Evolutionary conservation across 2,888 invertebrate genomes (phyloP).

Genomic region (Habroteleia sp.): DNA sequence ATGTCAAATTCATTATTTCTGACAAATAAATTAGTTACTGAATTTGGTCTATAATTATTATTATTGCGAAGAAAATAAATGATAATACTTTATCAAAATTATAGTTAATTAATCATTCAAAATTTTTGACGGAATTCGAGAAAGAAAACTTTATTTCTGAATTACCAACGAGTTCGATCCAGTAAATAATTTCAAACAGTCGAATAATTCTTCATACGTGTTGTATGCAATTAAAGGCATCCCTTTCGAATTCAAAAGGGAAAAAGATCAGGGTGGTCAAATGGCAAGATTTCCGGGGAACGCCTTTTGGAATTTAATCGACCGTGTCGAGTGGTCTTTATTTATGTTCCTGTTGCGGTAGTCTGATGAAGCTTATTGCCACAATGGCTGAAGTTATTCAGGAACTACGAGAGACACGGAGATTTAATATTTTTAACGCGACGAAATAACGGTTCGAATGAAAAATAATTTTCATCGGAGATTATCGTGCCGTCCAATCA

Average conservation of each 20-base stretch:
- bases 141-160: no score
- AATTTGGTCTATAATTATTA: no score
- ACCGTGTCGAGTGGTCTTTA: constrained; percentile 54
- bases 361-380: constrained; percentile 46
- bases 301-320: constrained; percentile 54
- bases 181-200: no score
- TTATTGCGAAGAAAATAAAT: no score
- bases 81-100: no score
- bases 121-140: no score
- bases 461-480: constrained; percentile 49
- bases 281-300: constrained; percentile 44
- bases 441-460: constrained; percentile 49
- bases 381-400: constrained; percentile 46
- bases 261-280: constrained; percentile 39
- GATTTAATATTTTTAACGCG: constrained; percentile 37
- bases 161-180: no score
- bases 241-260: constrained; percentile 19
- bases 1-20: no score
- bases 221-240: constrained; percentile 13
- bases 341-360: constrained; percentile 49
- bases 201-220: no score
- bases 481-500: constrained; percentile 43
- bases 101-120: no score
- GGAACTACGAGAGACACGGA: constrained; percentile 29
- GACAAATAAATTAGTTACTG: no score